Percentiles rank a stretch among this genome's conserved stretches.
phyloP scores from a whole-genome alignment of 2,113 vertebrate genomes.

The Marmota monax region DNA sequence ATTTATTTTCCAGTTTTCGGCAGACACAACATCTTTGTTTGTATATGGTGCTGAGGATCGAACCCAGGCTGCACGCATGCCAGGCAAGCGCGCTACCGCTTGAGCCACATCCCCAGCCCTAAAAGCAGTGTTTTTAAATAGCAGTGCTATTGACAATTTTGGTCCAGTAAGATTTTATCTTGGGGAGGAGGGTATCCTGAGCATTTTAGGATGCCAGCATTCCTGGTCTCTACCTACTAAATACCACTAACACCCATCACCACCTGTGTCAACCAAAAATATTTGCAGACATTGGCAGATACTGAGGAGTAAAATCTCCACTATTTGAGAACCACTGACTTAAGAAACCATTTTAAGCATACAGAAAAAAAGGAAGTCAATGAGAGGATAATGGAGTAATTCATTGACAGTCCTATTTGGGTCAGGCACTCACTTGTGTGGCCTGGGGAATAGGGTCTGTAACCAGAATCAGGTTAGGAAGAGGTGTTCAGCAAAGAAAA shows the following conservation, averaged over 20 bases:
- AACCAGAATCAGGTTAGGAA: slow-evolving; percentile 27
- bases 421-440: background rate
- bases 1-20: too few species aligned
- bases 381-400: background rate
- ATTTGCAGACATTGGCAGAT: slow-evolving; percentile 22
- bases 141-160: background rate
- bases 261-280: slow-evolving; percentile 43
- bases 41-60: too few species aligned
- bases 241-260: background rate
- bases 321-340: background rate
- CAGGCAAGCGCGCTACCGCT: too few species aligned
- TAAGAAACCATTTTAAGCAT: slow-evolving; percentile 41
- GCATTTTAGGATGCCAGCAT: background rate
- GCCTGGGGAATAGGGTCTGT: background rate
- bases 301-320: background rate
- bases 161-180: background rate
- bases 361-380: background rate
- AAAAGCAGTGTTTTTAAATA: background rate
- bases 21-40: too few species aligned
- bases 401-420: background rate
- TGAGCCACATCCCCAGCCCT: too few species aligned
- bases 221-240: background rate
- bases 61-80: too few species aligned
- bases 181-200: background rate
- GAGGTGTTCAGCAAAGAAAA: background rate